phyloP scores from a whole-genome alignment of 2,797 vertebrate species.

The Chelon labrosus region DNA sequence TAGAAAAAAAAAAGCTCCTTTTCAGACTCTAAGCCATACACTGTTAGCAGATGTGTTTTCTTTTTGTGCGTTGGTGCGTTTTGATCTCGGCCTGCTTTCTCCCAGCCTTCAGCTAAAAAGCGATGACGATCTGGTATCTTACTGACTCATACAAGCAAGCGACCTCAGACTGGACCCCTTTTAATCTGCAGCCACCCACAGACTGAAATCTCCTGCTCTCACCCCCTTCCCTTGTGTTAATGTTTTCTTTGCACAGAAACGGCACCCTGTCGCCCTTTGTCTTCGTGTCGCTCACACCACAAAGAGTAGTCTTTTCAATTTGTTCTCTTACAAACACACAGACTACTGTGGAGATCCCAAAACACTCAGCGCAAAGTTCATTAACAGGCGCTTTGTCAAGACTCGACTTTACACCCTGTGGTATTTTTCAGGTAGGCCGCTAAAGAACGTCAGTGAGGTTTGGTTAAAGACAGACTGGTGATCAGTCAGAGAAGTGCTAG shows the following conservation, averaged over 20 bases:
- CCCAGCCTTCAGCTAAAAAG: slow-evolving; percentile 33
- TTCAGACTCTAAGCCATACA: slow-evolving; percentile 1
- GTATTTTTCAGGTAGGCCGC: too few species aligned
- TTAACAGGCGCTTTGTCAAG: too few species aligned
- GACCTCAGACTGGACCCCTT: slow-evolving; percentile 47
- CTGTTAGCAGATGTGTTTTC: slow-evolving; percentile 53
- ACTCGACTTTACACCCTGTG: too few species aligned
- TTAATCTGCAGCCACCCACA: slow-evolving; percentile 71
- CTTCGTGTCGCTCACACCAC: slow-evolving; percentile 5
- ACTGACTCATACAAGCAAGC: slow-evolving; percentile 58
- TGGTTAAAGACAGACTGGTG: too few species aligned
- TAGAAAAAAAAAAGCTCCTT: neutral
- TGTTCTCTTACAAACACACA: slow-evolving; percentile 62
- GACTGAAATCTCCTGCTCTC: slow-evolving; percentile 14
- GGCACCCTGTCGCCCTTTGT: slow-evolving; percentile 38
- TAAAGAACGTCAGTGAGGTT: too few species aligned
- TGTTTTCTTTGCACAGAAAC: slow-evolving; percentile 64
- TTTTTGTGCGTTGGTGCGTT: slow-evolving; percentile 43
- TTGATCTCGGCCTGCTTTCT: slow-evolving; percentile 50
- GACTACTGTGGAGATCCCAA: slow-evolving; percentile 53
- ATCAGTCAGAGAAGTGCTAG: too few species aligned
- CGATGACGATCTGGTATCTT: slow-evolving; percentile 51
- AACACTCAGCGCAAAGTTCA: slow-evolving; percentile 8
- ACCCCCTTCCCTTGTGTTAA: slow-evolving; percentile 3
- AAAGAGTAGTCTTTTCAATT: slow-evolving; percentile 5